These are phyloP conservation scores for Diplodus sargus DNA, from an alignment of 2,797 vertebrate genomes.

Conservation along the genomic window DNA sequence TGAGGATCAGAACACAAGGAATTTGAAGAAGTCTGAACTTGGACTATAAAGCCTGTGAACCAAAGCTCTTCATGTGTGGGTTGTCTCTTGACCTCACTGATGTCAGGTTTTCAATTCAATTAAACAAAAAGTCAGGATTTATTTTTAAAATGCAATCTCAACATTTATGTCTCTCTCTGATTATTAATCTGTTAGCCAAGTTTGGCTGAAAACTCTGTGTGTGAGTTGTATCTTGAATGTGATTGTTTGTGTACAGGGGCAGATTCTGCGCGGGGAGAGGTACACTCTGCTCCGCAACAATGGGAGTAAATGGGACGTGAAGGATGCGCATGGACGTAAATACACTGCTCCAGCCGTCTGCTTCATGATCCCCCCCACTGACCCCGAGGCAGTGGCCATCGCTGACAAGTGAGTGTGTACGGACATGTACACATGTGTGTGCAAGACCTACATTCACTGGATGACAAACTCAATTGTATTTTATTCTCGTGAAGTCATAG, in stretches of 20 bases:
- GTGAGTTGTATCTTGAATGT: not conserved
- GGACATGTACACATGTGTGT: not conserved
- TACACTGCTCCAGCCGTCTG: slow-evolving; percentile 90
- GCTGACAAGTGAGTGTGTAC: slow-evolving; percentile 88
- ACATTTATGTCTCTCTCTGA: not conserved
- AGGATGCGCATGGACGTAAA: slow-evolving; percentile 85
- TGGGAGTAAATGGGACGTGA: slow-evolving; percentile 90
- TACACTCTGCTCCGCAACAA: slow-evolving; percentile 92
- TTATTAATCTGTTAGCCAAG: not conserved
- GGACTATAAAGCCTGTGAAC: not conserved
- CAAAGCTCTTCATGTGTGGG: not conserved
- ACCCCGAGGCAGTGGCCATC: slow-evolving; percentile 86
- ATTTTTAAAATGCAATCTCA: not conserved
- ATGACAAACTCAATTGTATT: not conserved
- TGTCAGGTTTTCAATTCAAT: not conserved
- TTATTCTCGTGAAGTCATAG: not conserved
- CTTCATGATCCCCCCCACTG: slow-evolving; percentile 94
- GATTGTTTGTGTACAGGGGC: slow-evolving; percentile 80
- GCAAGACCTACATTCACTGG: not conserved
- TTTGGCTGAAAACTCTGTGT: not conserved
- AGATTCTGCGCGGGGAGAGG: slow-evolving; percentile 87
- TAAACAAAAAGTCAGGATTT: too few relatives aligned
- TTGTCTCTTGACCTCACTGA: not conserved
- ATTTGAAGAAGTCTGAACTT: slow-evolving; percentile 11
- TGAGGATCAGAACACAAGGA: not conserved